Base-by-base conservation (phyloP, 2,888 invertebrate genomes). In the Cremastinae sp. region DNA sequence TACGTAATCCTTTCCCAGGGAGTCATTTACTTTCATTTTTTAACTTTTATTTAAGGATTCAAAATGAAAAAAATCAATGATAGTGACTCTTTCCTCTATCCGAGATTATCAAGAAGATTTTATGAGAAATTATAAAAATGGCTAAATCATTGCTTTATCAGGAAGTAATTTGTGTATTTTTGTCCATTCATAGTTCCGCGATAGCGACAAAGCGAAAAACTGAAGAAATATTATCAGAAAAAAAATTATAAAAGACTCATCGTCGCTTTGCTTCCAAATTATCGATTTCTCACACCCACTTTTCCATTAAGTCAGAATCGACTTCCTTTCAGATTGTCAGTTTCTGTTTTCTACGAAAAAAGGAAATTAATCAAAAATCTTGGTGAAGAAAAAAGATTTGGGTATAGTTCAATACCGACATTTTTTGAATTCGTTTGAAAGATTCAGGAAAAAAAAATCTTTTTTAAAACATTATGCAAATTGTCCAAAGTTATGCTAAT, bases 1-100 rank as follows among this genome's bases (percentile, higher is more conserved):
- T 61, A 71, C 65, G 75, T 71, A 71, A 75, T 55, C 47, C 55
- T 75, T 49, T 45, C 28, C 39, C 43, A 10, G 5, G 12, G 9
- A 49, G 65, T 45, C 35, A 14, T 62, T 55, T 20, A 47, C 45
- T 20, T 5, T 28, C n/a, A n/a, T 28, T 28, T 5, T 28, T 28
- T 5, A 28, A 28, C 5, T 28, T 28, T 28, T 28, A 28, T 28
- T n/a, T n/a, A n/a, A n/a, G n/a, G n/a, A n/a, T 55, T 22, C 5
- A 35, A 49, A 18, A 51, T 28, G 43, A 16, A 14, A 5, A 55
- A 45, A 22, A 35, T n/a, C n/a, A n/a, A n/a, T n/a, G n/a, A 56
- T 35, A 55, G 16, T 1, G 35, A 18, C n/a, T 9, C 16, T 55
- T 22, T 37, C 47, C 55, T 41, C n/a, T 37, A 35, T 39, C 22